phyloP scores from a whole-genome alignment of 2,888 invertebrate genomes.

The Molorchus minor region DNA sequence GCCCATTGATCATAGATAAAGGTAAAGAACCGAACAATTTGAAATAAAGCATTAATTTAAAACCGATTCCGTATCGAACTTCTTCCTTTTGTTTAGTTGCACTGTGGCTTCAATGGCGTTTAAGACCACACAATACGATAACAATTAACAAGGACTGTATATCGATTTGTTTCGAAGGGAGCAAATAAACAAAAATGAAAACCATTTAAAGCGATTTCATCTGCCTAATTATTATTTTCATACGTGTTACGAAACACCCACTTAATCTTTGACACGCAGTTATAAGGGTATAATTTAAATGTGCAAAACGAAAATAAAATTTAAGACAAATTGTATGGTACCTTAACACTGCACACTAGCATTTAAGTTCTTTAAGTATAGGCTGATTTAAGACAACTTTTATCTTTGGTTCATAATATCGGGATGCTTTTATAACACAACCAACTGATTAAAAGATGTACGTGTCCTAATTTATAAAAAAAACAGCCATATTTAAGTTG shows the following conservation, averaged over 20 bases:
- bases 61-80: constrained; percentile 29
- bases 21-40: constrained; percentile 7
- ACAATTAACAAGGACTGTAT: constrained; percentile 53
- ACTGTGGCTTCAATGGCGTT: constrained; percentile 47
- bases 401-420: too few relatives aligned
- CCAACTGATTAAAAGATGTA: too few relatives aligned
- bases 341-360: constrained; percentile 29
- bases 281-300: constrained; percentile 49
- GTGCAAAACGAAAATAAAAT: constrained; percentile 40
- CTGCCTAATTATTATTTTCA: constrained; percentile 54
- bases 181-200: constrained; percentile 41
- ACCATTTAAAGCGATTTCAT: constrained; percentile 50
- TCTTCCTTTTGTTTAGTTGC: constrained; percentile 43
- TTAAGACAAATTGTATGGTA: constrained; percentile 40
- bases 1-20: constrained; percentile 36
- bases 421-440: too few relatives aligned
- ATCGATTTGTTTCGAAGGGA: constrained; percentile 48
- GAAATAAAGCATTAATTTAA: constrained; percentile 18
- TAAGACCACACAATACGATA: constrained; percentile 53
- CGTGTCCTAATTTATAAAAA: too few relatives aligned
- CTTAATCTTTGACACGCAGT: constrained; percentile 52
- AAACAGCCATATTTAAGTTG: too few relatives aligned
- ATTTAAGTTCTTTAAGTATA: constrained; percentile 8
- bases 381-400: constrained; percentile 11
- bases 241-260: constrained; percentile 55